Conservation (phyloP, 1,140 invertebrate genomes). For the Diachasmimorpha longicaudata region DNA sequence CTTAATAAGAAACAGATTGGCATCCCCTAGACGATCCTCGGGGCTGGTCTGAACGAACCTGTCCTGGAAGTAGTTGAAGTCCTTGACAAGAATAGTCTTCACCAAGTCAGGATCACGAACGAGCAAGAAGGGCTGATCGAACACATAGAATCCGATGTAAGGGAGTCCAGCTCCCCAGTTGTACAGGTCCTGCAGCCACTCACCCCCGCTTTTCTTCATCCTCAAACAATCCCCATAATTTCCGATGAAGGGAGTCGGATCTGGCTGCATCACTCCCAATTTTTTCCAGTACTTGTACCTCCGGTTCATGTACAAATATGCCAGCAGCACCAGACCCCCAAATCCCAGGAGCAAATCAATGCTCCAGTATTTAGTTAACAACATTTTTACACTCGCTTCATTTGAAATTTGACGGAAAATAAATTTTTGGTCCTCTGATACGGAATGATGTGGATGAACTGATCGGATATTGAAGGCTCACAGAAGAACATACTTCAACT, state of each 20-base stretch:
- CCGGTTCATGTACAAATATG: conserved; percentile 47
- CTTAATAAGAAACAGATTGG: conserved; percentile 46
- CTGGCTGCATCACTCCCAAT: conserved; percentile 38
- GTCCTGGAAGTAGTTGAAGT: conserved; percentile 58
- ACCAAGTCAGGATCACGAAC: conserved; percentile 58
- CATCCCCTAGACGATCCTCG: conserved; percentile 37
- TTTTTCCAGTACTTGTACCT: conserved; percentile 58
- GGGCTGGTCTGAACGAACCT: conserved; percentile 34
- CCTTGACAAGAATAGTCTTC: conserved; percentile 60
- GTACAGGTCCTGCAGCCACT: conserved; percentile 37
- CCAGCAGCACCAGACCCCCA: neutral
- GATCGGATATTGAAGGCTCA: too few relatives aligned
- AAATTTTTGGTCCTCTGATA: too few relatives aligned
- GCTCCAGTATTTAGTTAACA: neutral
- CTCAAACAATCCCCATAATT: conserved; percentile 39
- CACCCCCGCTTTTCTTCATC: conserved; percentile 10
- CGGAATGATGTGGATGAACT: too few relatives aligned
- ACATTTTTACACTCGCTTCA: neutral
- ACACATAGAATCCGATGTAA: conserved; percentile 51
- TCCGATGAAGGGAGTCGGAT: conserved; percentile 47
- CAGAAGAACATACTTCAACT: too few relatives aligned
- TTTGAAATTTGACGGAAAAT: too few relatives aligned
- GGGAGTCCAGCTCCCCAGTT: conserved; percentile 21
- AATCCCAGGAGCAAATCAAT: neutral
- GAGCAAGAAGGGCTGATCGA: conserved; percentile 52